Base-by-base conservation (phyloP, 2,797 vertebrate species). In the Notolabrus celidotus region DNA sequence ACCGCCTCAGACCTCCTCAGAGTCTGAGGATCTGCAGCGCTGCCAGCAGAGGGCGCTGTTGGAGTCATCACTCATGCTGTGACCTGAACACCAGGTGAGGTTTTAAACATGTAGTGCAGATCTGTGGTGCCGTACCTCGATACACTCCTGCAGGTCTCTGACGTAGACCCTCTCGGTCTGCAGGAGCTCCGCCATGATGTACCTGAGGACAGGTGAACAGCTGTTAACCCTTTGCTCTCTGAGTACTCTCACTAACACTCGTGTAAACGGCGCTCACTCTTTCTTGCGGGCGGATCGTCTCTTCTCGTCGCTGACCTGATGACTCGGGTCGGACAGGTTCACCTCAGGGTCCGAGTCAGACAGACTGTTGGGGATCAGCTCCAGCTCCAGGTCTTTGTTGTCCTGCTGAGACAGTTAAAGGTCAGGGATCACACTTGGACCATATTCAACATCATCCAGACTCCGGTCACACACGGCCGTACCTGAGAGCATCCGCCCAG, bases 81-180 rank as follows among this genome's bases (percentile, higher is more conserved):
- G 42, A 19, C 9, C 36, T 12, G n/a, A n/a, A n/a, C n/a, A n/a
- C n/a, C n/a, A n/a, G n/a, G n/a, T n/a, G 7, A 33, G 15, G 8
- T 7, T 17, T 11, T 6, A 19, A 12, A 50, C 7, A 16, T n/a
- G 0, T 17, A 17, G 1, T 17, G 16, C 9, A 49, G 14, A 10
- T 38, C 15, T 38, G 36, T 38, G 36, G 11, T 38, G 10, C 12
- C 38, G 12, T 45, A 99, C 97, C 96, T 99, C 98, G 47, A 99
- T 94, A 70, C 98, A 99, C 89, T 99, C 97, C 17, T 99, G 98
- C 67, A 99, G 93, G 74, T 99, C 97, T 87, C 97, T 94, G 76
- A 99, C 98, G 19, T 99, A 99, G 23, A 98, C 96, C 74, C 97
- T 95, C 76, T 99, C 97, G 0, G 97, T 99, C 83, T 99, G 97